These are phyloP conservation scores for Noctilio leporinus DNA, from an alignment of 2,113 vertebrate genomes.

Conservation along the genomic window DNA sequence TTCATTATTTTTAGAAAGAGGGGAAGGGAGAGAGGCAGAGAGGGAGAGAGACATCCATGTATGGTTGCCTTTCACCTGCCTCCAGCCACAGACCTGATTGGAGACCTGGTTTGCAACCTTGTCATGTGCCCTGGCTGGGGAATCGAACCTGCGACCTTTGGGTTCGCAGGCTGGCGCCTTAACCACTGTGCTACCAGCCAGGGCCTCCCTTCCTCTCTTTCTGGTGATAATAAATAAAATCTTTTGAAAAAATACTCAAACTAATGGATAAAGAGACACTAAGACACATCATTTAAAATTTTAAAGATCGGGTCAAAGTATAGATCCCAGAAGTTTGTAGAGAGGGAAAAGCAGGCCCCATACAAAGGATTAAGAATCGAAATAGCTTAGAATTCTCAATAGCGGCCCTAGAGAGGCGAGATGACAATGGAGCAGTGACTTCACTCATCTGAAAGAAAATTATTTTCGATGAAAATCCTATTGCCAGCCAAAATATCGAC, in stretches of 20 bases:
- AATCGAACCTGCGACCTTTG: too few relatives aligned
- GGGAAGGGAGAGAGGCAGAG: too few relatives aligned
- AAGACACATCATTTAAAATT: neutral
- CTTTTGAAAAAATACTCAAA: neutral
- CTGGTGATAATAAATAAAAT: too few relatives aligned
- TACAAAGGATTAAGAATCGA: neutral
- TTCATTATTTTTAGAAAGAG: too few relatives aligned
- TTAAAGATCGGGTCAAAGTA: neutral
- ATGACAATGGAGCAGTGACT: neutral
- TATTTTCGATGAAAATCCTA: neutral
- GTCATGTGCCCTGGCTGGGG: too few relatives aligned
- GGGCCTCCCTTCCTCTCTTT: too few relatives aligned
- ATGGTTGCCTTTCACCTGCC: too few relatives aligned
- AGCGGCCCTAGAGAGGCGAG: neutral
- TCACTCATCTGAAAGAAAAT: neutral
- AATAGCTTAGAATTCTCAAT: neutral
- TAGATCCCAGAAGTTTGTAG: neutral
- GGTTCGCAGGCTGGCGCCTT: too few relatives aligned
- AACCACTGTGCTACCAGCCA: too few relatives aligned
- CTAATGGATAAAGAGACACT: neutral
- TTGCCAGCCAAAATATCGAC: neutral
- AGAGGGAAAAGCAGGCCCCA: neutral
- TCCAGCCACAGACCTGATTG: too few relatives aligned
- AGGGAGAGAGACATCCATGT: too few relatives aligned
- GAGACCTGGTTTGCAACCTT: too few relatives aligned